Conservation (phyloP, 2,888 invertebrate species). For the Nephrotoma guestfalica region DNA sequence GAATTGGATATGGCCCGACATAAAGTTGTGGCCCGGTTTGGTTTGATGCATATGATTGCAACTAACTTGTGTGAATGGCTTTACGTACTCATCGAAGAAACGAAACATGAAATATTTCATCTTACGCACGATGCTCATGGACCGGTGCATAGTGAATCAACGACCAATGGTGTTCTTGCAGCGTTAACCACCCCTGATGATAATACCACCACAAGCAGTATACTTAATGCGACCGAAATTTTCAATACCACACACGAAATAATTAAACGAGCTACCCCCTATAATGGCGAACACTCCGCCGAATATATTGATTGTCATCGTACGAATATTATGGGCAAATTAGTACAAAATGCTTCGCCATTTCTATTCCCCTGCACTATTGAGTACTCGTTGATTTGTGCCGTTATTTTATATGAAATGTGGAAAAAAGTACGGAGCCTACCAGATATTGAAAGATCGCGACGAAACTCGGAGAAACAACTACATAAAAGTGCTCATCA, state of each 20-base stretch:
- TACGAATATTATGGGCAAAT: slow-evolving; percentile 53
- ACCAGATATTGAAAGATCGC: slow-evolving; percentile 34
- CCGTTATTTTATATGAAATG: slow-evolving; percentile 78
- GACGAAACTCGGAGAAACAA: slow-evolving; percentile 26
- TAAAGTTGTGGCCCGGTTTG: slow-evolving; percentile 66
- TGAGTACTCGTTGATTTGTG: slow-evolving; percentile 82
- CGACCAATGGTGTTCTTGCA: neutral
- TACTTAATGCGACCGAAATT: neutral
- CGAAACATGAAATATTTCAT: slow-evolving; percentile 72
- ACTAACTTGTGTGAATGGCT: slow-evolving; percentile 90
- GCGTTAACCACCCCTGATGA: neutral
- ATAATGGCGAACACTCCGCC: neutral
- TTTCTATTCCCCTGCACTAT: slow-evolving; percentile 82
- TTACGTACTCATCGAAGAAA: slow-evolving; percentile 73
- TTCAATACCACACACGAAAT: neutral
- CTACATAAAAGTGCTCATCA: slow-evolving; percentile 37
- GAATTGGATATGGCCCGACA: slow-evolving; percentile 48
- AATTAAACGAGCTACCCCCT: neutral
- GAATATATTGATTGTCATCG: slow-evolving; percentile 36
- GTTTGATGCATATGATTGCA: slow-evolving; percentile 82
- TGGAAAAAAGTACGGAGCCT: slow-evolving; percentile 68
- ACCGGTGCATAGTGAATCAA: slow-evolving; percentile 14
- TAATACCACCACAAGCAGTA: neutral
- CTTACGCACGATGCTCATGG: slow-evolving; percentile 32
- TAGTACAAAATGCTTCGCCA: slow-evolving; percentile 54